Conservation (phyloP, 2,888 invertebrate species). For the Troides aeacus region DNA sequence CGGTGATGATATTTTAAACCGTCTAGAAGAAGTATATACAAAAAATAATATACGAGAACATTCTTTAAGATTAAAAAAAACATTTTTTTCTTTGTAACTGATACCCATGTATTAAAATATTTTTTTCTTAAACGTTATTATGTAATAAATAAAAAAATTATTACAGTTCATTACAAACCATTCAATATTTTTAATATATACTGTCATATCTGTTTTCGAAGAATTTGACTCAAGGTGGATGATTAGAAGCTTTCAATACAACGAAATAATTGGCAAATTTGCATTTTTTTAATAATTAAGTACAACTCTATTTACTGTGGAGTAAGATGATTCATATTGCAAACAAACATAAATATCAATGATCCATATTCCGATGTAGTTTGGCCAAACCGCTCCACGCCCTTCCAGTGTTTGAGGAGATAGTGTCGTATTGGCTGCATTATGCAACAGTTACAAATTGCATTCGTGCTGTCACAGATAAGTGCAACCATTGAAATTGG, state of each 20-base stretch:
- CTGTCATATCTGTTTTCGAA: too few species aligned
- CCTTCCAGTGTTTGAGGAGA: constrained; percentile 29
- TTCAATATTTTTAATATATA: too few species aligned
- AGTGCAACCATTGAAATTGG: constrained; percentile 27
- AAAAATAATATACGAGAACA: too few species aligned
- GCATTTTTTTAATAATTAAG: background rate
- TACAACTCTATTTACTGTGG: background rate
- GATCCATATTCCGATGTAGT: constrained; percentile 13
- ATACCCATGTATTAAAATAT: too few species aligned
- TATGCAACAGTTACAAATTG: constrained; percentile 45
- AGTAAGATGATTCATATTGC: constrained; percentile 22
- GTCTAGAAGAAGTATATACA: too few species aligned
- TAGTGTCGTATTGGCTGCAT: constrained; percentile 35
- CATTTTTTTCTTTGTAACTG: too few species aligned
- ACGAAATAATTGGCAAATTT: background rate
- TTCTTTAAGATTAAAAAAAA: too few species aligned
- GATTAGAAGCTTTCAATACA: background rate
- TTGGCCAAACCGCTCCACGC: constrained; percentile 33
- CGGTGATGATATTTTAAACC: too few species aligned
- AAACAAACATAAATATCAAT: constrained; percentile 26
- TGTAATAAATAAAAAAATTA: too few species aligned
- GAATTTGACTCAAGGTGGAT: background rate
- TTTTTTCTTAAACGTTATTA: too few species aligned
- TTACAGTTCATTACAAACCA: too few species aligned
- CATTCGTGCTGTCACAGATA: constrained; percentile 36